Conservation (phyloP, 2,888 invertebrate genomes). For the Dioctria rufipes region DNA sequence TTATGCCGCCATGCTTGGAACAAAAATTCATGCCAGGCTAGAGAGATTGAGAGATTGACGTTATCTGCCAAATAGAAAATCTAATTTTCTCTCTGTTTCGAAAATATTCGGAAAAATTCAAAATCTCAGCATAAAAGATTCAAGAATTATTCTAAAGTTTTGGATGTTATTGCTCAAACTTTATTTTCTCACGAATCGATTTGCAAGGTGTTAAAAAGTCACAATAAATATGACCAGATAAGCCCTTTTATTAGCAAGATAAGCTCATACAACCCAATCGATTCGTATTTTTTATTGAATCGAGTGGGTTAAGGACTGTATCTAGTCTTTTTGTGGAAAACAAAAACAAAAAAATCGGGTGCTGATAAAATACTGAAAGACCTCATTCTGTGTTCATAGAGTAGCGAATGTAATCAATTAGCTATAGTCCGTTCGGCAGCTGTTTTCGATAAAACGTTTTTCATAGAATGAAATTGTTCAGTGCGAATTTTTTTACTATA, state of each 20-base stretch:
- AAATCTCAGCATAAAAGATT: too few species aligned
- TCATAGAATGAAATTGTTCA: constrained; percentile 1
- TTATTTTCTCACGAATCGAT: too few species aligned
- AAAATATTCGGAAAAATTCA: too few species aligned
- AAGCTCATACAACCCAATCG: neutral
- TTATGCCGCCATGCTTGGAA: too few species aligned
- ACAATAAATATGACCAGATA: neutral
- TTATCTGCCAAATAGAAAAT: too few species aligned
- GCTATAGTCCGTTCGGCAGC: neutral
- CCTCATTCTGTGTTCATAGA: neutral
- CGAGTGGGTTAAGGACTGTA: constrained; percentile 22
- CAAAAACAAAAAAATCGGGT: constrained; percentile 1
- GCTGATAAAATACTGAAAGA: neutral
- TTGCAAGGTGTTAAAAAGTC: neutral
- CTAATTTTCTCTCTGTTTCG: too few species aligned
- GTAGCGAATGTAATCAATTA: constrained; percentile 8
- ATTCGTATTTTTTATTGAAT: neutral
- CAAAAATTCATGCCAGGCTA: too few species aligned
- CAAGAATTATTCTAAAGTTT: too few species aligned
- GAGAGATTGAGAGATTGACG: too few species aligned
- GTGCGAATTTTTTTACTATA: neutral
- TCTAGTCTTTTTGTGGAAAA: neutral
- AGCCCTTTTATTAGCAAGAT: neutral
- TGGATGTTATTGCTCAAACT: too few species aligned
- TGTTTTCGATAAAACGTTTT: neutral